phyloP scores from a whole-genome alignment of 2,113 vertebrate species.

The Bombycilla garrulus region DNA sequence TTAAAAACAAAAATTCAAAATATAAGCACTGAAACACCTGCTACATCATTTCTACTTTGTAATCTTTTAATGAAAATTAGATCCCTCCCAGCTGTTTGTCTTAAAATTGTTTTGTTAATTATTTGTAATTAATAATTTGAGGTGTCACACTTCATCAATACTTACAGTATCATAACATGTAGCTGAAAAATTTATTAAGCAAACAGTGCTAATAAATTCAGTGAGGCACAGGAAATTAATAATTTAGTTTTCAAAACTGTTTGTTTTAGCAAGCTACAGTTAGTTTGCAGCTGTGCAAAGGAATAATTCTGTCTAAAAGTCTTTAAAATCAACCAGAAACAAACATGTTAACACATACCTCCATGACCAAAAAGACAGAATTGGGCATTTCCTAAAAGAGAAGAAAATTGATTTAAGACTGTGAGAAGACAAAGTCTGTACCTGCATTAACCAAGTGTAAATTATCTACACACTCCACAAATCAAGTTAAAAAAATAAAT shows the following conservation, averaged over 20 bases:
- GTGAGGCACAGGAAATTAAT: background rate
- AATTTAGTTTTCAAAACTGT: background rate
- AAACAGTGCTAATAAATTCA: background rate
- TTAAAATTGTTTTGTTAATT: background rate
- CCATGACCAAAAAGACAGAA: conserved; percentile 95
- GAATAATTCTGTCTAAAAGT: background rate
- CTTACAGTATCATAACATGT: background rate
- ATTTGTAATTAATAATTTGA: background rate
- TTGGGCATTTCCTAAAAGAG: conserved; percentile 91
- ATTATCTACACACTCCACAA: background rate
- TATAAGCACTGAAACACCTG: background rate
- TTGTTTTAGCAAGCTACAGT: background rate
- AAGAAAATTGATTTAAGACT: conserved; percentile 30
- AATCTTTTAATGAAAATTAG: background rate
- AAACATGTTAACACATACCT: conserved; percentile 76
- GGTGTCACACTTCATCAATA: background rate
- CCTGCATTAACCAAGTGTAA: background rate
- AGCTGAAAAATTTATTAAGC: background rate
- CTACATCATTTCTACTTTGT: background rate
- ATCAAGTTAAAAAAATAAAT: background rate
- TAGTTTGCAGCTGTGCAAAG: background rate
- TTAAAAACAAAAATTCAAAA: conserved; percentile 60
- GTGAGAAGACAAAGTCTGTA: background rate
- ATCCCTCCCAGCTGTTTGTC: background rate
- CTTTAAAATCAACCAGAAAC: conserved; percentile 16